Evolutionary conservation across 2,888 invertebrate genomes (phyloP).

Genomic region (Tridacna gigas): DNA sequence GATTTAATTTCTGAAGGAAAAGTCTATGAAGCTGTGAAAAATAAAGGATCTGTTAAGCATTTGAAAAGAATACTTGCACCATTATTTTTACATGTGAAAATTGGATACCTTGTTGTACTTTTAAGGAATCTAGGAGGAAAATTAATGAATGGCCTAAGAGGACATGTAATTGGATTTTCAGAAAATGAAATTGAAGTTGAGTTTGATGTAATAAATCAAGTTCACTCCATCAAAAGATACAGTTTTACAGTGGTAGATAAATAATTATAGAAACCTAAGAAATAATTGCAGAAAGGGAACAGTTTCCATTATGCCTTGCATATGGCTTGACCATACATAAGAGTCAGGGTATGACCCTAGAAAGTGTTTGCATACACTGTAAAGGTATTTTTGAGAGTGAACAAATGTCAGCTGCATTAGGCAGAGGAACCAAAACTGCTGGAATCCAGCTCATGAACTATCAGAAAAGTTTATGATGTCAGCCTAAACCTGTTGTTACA

Average conservation of each 20-base stretch:
- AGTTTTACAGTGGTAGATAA: conserved; percentile 31
- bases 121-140: conserved; percentile 46
- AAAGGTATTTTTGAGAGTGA: conserved; percentile 41
- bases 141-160: conserved; percentile 51
- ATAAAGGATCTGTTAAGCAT: conserved; percentile 32
- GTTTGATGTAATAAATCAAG: conserved; percentile 7
- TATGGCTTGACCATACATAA: conserved; percentile 50
- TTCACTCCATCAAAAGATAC: conserved; percentile 15
- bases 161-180: conserved; percentile 7
- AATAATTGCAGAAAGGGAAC: conserved; percentile 42
- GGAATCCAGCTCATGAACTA: conserved; percentile 32
- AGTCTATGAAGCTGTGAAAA: conserved; percentile 30
- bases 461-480: conserved; percentile 30
- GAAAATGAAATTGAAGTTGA: conserved; percentile 10
- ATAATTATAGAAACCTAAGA: conserved; percentile 19
- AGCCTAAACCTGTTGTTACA: conserved; percentile 34
- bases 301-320: conserved; percentile 39
- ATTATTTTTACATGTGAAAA: conserved; percentile 42
- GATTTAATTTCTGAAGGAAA: conserved; percentile 15
- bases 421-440: conserved; percentile 20
- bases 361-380: conserved; percentile 35
- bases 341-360: conserved; percentile 48
- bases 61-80: conserved; percentile 44
- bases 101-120: conserved; percentile 47
- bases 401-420: conserved; percentile 44